Conservation (phyloP, 2,888 invertebrate genomes). For the Cremastobaeus sp. region DNA sequence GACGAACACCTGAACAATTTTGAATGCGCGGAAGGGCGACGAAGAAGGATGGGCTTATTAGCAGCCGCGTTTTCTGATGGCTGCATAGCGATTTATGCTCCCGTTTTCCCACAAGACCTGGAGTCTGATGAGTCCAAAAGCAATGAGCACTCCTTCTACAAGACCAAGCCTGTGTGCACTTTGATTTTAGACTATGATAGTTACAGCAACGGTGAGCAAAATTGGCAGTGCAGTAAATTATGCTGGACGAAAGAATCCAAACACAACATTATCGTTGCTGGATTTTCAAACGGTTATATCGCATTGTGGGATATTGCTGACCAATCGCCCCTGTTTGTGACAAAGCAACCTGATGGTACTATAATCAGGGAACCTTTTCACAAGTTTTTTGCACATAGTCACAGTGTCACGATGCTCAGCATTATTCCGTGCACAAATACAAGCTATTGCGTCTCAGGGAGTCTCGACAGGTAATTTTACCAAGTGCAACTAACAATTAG, state of each 20-base stretch:
- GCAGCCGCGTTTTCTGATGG: slow-evolving; percentile 85
- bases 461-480: slow-evolving; percentile 84
- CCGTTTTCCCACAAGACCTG: slow-evolving; percentile 80
- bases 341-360: slow-evolving; percentile 74
- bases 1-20: slow-evolving; percentile 64
- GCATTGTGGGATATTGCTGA: slow-evolving; percentile 82
- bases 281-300: slow-evolving; percentile 84
- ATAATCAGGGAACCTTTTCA: slow-evolving; percentile 81
- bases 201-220: slow-evolving; percentile 65
- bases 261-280: slow-evolving; percentile 81
- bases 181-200: slow-evolving; percentile 68
- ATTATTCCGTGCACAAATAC: slow-evolving; percentile 80
- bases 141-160: slow-evolving; percentile 71
- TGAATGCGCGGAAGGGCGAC: slow-evolving; percentile 41
- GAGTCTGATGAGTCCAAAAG: slow-evolving; percentile 70
- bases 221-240: slow-evolving; percentile 73
- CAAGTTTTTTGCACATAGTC: slow-evolving; percentile 81
- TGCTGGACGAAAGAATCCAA: slow-evolving; percentile 74
- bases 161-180: slow-evolving; percentile 74
- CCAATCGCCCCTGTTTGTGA: slow-evolving; percentile 80
- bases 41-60: slow-evolving; percentile 82
- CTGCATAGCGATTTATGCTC: slow-evolving; percentile 81
- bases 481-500: no score
- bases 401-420: slow-evolving; percentile 79
- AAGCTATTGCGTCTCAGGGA: slow-evolving; percentile 83